Conservation (phyloP, 1,140 invertebrate species). For the Camponotus floridanus region DNA sequence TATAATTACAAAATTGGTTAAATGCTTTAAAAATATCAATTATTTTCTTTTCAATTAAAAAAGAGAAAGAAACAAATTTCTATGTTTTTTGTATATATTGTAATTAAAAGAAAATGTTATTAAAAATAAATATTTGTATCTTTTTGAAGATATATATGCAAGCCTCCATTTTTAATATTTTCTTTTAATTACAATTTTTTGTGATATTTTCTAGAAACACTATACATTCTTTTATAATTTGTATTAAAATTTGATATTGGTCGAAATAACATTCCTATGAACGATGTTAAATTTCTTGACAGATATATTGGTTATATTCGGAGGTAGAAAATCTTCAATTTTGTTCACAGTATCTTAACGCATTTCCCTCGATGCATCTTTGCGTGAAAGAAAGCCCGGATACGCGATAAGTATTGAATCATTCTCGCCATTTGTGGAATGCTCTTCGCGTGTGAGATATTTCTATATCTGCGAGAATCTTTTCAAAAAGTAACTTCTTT, state of each 20-base stretch:
- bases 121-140: no score
- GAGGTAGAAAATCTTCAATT: neutral
- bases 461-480: neutral
- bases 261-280: neutral
- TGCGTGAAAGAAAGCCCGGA: neutral
- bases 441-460: neutral
- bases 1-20: no score
- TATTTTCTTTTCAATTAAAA: no score
- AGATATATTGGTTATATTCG: neutral
- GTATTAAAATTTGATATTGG: neutral
- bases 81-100: no score
- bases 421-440: conserved; percentile 7
- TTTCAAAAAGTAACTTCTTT: neutral
- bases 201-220: no score
- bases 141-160: no score
- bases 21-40: no score
- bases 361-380: neutral
- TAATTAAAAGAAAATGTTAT: no score
- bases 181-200: no score
- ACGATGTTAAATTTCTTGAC: neutral
- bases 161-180: no score
- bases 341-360: conserved; percentile 10
- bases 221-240: no score
- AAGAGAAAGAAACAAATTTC: no score
- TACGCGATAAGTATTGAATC: conserved; percentile 2